Percentiles rank a stretch among this genome's conserved stretches.
These are phyloP conservation scores for Copidosoma aretas DNA, from an alignment of 2,888 invertebrate species.

Conservation along the genomic window DNA sequence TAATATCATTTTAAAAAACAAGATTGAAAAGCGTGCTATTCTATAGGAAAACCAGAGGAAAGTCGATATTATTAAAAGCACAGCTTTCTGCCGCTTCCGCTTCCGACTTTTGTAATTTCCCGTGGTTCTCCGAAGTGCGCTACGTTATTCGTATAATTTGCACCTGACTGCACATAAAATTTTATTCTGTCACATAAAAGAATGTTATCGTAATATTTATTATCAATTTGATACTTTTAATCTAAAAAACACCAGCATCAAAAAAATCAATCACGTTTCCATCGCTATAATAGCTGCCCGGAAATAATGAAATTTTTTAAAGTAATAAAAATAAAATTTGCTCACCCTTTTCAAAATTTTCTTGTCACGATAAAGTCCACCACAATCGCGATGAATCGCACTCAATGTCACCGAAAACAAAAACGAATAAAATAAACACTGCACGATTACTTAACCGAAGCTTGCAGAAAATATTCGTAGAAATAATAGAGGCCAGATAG, in stretches of 20 bases:
- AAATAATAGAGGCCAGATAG: too few relatives aligned
- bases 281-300: too few relatives aligned
- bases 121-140: slow-evolving; percentile 51
- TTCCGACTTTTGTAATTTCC: slow-evolving; percentile 63
- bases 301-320: too few relatives aligned
- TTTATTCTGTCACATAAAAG: neutral
- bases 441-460: too few relatives aligned
- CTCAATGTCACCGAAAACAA: too few relatives aligned
- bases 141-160: slow-evolving; percentile 33
- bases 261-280: too few relatives aligned
- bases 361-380: neutral
- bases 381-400: neutral
- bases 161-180: slow-evolving; percentile 12
- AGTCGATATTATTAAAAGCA: slow-evolving; percentile 60
- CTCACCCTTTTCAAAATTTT: neutral
- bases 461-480: too few relatives aligned
- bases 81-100: slow-evolving; percentile 57
- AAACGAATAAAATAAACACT: too few relatives aligned
- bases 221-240: too few relatives aligned
- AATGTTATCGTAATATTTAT: neutral
- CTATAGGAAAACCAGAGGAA: slow-evolving; percentile 41
- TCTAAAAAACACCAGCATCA: too few relatives aligned
- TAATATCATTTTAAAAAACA: slow-evolving; percentile 24
- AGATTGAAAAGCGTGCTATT: neutral
- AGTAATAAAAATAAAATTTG: neutral